These are phyloP conservation scores for Tichodroma muraria DNA, from an alignment of 2,113 vertebrate genomes.

Conservation along the genomic window DNA sequence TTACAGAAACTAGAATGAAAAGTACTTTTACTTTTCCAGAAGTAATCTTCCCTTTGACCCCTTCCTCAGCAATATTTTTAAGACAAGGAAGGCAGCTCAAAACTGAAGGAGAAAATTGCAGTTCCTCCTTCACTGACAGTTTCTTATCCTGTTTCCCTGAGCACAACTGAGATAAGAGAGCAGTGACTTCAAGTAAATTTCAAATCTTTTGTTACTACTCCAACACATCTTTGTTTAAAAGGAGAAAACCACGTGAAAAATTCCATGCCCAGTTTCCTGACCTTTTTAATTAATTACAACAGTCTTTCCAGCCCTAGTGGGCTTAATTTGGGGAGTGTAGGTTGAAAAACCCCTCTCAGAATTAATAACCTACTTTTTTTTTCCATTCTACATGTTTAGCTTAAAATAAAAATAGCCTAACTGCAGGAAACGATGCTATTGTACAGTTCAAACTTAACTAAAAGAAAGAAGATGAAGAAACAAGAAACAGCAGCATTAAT, in stretches of 20 bases:
- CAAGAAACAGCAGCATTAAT: not conserved
- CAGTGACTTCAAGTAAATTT: not conserved
- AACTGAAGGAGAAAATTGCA: not conserved
- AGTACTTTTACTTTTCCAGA: not conserved
- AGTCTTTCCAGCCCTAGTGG: not conserved
- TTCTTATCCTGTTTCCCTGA: not conserved
- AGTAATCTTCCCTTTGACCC: not conserved
- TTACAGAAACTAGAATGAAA: not conserved
- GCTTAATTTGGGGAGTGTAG: not conserved
- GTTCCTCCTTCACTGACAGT: not conserved
- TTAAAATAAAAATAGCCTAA: not conserved
- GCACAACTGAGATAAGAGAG: not conserved
- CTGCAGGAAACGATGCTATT: not conserved
- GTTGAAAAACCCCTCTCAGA: not conserved
- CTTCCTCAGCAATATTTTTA: not conserved
- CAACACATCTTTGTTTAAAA: not conserved
- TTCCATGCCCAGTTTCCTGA: not conserved
- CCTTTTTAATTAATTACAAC: not conserved
- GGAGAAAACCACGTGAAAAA: not conserved
- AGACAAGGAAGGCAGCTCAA: not conserved
- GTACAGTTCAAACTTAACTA: not conserved
- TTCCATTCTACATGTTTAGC: not conserved
- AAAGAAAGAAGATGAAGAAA: not conserved
- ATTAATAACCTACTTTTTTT: not conserved
- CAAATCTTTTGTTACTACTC: not conserved